Percentiles rank a stretch among this genome's conserved stretches.
Conservation (phyloP, 2,888 invertebrate genomes). For the Sinhomidia bicolor region DNA sequence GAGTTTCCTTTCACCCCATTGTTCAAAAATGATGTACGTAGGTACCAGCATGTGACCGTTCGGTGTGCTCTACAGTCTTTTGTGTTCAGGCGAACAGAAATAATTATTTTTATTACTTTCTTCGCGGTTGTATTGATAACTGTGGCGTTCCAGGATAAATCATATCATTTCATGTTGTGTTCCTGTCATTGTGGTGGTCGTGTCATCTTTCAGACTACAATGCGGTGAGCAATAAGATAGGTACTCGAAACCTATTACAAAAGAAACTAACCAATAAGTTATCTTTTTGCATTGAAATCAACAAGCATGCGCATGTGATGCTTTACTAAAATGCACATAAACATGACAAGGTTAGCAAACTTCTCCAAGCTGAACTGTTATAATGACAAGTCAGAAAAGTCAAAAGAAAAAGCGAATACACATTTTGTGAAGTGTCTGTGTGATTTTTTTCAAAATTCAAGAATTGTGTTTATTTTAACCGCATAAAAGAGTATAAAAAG, state of each 20-base stretch:
- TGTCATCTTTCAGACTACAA: not conserved
- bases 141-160: not conserved
- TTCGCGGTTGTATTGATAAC: not conserved
- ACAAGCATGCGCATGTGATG: no score
- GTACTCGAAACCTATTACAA: not conserved
- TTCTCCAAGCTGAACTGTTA: no score
- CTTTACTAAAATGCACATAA: no score
- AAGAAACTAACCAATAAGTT: not conserved
- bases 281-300: not conserved
- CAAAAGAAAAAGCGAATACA: no score
- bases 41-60: slow-evolving; percentile 4
- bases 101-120: not conserved
- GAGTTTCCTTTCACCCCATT: no score
- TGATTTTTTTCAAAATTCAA: no score
- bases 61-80: not conserved
- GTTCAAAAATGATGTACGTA: not conserved
- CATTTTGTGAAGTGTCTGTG: no score
- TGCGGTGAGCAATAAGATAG: not conserved
- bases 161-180: not conserved
- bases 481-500: not conserved
- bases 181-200: not conserved
- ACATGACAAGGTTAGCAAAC: no score
- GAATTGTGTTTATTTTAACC: no score
- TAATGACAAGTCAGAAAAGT: no score
- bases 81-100: not conserved